Evolutionary conservation across 2,888 invertebrate species (phyloP).

Genomic region (Achlya flavicornis): DNA sequence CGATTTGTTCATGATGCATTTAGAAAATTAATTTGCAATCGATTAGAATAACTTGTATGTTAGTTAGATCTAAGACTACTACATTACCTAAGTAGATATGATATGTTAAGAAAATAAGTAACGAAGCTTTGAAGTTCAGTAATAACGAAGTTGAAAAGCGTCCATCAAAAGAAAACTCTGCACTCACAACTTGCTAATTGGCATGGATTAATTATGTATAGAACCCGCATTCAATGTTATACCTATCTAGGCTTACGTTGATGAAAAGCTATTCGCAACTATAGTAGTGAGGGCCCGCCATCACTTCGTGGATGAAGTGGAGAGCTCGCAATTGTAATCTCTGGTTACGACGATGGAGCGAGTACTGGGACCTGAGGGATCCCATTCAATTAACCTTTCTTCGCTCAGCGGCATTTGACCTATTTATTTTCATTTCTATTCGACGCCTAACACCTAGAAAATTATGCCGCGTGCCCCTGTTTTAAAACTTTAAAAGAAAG

Average conservation of each 20-base stretch:
- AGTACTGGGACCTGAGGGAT: conserved; percentile 37
- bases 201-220: conserved; percentile 2
- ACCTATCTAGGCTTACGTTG: conserved; percentile 43
- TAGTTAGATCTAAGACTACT: no score
- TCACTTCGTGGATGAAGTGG: conserved; percentile 16
- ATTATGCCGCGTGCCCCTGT: conserved; percentile 25
- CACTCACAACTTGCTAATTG: not conserved
- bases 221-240: conserved; percentile 17
- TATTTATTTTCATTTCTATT: conserved; percentile 62
- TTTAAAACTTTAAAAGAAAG: conserved; percentile 16
- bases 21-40: not conserved
- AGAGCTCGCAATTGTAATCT: conserved; percentile 40
- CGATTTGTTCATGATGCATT: not conserved
- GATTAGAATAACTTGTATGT: not conserved
- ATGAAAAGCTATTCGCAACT: conserved; percentile 44
- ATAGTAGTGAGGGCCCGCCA: conserved; percentile 14
- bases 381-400: conserved; percentile 70
- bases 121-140: not conserved
- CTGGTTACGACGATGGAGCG: conserved; percentile 35
- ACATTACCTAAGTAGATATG: not conserved
- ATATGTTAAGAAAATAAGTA: not conserved
- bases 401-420: conserved; percentile 54
- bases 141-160: conserved; percentile 3
- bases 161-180: not conserved
- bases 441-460: conserved; percentile 37